Evolutionary conservation across 2,113 vertebrate species (phyloP), one percentile per base, ranked within the genome.

Genomic region (Plotosus lineatus): DNA sequence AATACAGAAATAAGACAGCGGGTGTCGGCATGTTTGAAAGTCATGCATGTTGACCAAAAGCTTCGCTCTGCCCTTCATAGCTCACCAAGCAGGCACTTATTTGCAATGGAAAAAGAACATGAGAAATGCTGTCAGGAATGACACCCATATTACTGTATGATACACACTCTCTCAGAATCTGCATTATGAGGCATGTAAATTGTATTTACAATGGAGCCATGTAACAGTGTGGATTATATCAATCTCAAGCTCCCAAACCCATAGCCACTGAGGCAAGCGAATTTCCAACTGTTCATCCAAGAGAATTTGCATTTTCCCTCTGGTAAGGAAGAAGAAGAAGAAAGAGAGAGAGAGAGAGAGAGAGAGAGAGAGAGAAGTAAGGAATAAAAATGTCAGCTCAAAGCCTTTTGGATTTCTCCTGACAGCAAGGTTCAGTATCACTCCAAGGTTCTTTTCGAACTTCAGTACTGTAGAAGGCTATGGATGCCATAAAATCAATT

Each of bases 21-120:
- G 79, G 71, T 80, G 85, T 87, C 60, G 72, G 79, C 82, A 73
- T 77, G 88, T 88, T 90, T 89, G 87, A 82, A 86, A 90, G 89
- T 84, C 85, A 92, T 93, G 92, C 92, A 91, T 92, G 91, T 92
- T 85, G 82, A 88, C 91, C 91, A 91, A 90, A 91, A 90, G 87
- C 91, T 90, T 90, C 86, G 82, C 89, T 88, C 89, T 80, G 92
- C 92, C 93, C 93, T 94, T 93, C 92, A 93, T 90, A 90, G 90
- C 90, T 90, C 89, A 88, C 85, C 87, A 89, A 87, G 87, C 89
- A 88, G 84, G 81, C 84, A 84, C 86, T 88, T 86, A 91, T 92
- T 92, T 91, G 90, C 75, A 21, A 78, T 63, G 69, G 78, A 82
- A 83, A 82, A 87, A 82, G 84, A 90, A 85, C 78, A 72, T 81